Base-by-base conservation (phyloP, 2,113 vertebrate genomes). In the Glaucomys volans region DNA sequence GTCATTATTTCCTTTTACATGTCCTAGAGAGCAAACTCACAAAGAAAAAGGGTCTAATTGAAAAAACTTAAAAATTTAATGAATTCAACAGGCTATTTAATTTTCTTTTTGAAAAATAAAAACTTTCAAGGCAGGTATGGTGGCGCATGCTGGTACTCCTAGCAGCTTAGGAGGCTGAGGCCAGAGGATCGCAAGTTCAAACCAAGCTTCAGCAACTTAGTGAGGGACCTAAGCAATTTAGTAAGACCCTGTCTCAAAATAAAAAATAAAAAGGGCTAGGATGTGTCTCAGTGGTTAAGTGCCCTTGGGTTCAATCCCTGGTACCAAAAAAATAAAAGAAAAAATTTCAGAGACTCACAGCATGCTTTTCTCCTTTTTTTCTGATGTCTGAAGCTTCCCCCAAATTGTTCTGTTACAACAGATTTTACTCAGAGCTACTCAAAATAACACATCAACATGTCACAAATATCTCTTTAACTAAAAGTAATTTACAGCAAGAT, bases 381-480 rank as follows among this genome's bases (percentile, higher is more conserved):
- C 67, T 93, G 57, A 37, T 42, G 67, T 59, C 62, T 94, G 57
- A 89, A 64, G 37, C 59, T 89, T 54, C 76, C 30, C 11, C 74
- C 28, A 64, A 74, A 40, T 20, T 71, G 35, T 93, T 66, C 67
- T 54, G 64, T 79, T 52, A 66, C 77, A 87, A 87, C 72, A 91
- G 47, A 13, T 67, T 95, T 92, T 17, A 85, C 0, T n/a, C 50
- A 82, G 3, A 72, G 30, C 52, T 32, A 71, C 69, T 54, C 91
- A 96, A 97, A 97, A 95, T 12, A 97, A 97, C 85, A 44, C 37
- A 52, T 20, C 59, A 62, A 26, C 24, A 0, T 4, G 62, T 88
- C 81, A 91, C 26, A 95, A 84, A 66, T 57, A 75, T 66, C 54
- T 95, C 44, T 57, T 82, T 89, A 71, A 86, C 67, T 79, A 95